Conservation (phyloP, 2,113 vertebrate species). For the Probosciger aterrimus region DNA sequence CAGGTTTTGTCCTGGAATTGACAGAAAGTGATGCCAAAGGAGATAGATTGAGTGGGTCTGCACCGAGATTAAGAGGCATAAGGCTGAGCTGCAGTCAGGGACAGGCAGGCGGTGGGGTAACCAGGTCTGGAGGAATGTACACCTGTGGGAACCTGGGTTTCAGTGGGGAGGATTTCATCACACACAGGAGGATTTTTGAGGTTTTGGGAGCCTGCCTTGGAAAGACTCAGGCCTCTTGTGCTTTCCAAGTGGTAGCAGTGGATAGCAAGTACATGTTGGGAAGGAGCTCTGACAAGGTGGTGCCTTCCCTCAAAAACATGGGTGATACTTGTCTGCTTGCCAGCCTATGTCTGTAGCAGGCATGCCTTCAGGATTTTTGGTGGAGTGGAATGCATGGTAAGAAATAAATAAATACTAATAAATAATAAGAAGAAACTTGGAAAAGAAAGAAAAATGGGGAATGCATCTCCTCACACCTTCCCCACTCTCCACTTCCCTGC, state of each 20-base stretch:
- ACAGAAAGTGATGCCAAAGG: background rate
- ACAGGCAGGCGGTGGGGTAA: background rate
- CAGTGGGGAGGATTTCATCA: background rate
- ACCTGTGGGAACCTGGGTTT: background rate
- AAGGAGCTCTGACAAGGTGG: background rate
- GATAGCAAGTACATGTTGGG: background rate
- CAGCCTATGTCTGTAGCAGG: background rate
- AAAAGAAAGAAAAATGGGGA: background rate
- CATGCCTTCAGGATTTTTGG: background rate
- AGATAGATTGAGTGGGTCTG: background rate
- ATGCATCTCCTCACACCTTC: background rate
- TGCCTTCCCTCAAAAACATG: background rate
- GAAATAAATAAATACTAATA: slow-evolving; percentile 70
- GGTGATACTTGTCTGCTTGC: background rate
- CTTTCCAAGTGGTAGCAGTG: background rate
- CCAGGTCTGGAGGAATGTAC: background rate
- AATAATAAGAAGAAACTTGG: slow-evolving; percentile 19
- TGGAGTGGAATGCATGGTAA: background rate
- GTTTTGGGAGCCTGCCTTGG: background rate
- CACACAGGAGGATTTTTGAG: background rate
- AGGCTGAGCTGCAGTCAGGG: background rate
- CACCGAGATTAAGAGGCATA: background rate
- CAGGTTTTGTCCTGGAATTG: background rate
- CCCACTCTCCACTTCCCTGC: background rate
- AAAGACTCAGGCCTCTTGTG: background rate